Evolutionary conservation across 2,888 invertebrate species (phyloP).

Genomic region (Stenolophus ochropezus): DNA sequence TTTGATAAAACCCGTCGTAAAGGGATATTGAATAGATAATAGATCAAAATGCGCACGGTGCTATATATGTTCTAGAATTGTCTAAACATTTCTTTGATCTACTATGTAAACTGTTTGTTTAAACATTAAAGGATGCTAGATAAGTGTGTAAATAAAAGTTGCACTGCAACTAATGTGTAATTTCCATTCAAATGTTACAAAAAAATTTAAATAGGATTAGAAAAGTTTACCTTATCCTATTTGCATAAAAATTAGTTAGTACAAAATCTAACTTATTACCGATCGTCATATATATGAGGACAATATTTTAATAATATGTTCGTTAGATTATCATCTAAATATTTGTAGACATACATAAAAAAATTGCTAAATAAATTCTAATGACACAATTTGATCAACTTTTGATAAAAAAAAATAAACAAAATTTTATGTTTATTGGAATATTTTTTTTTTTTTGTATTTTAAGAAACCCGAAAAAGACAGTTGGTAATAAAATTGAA

Average conservation of each 20-base stretch:
- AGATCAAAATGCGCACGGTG: slow-evolving; percentile 22
- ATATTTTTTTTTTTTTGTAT: too few relatives aligned
- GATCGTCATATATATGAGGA: too few relatives aligned
- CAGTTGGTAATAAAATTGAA: too few relatives aligned
- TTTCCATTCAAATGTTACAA: not conserved
- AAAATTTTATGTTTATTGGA: too few relatives aligned
- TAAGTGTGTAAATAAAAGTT: not conserved
- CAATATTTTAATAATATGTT: too few relatives aligned
- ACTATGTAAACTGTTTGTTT: slow-evolving; percentile 2
- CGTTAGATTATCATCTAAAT: too few relatives aligned
- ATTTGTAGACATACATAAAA: too few relatives aligned
- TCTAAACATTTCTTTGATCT: slow-evolving; percentile 25
- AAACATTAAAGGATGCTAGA: slow-evolving; percentile 18
- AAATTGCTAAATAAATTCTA: too few relatives aligned
- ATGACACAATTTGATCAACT: too few relatives aligned
- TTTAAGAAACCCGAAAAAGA: too few relatives aligned
- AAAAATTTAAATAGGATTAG: slow-evolving; percentile 7
- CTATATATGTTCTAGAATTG: not conserved
- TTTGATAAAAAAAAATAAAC: too few relatives aligned
- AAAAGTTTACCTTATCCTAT: slow-evolving; percentile 34
- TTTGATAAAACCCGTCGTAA: slow-evolving; percentile 42
- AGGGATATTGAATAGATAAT: slow-evolving; percentile 22
- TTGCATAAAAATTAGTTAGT: slow-evolving; percentile 21
- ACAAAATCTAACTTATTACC: not conserved
- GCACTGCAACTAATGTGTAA: slow-evolving; percentile 14